Evolutionary conservation across 2,113 vertebrate genomes (phyloP).

Genomic region (Scophthalmus maximus): DNA sequence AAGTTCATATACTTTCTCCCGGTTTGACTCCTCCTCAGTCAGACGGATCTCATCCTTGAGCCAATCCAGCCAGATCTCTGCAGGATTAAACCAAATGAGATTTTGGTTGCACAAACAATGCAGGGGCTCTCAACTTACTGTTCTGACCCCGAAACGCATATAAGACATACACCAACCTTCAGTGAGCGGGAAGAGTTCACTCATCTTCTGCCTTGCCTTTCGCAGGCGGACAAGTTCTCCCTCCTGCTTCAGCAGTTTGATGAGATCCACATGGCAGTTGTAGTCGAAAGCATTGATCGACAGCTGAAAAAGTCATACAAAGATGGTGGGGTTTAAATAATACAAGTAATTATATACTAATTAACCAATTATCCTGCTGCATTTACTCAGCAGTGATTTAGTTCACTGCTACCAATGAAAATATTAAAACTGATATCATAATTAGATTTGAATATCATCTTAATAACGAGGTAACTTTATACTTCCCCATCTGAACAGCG

Average conservation of each 20-base stretch:
- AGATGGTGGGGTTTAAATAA: not conserved
- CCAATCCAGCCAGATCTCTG: slow-evolving; percentile 99
- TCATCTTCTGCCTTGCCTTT: slow-evolving; percentile 95
- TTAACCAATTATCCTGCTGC: not conserved
- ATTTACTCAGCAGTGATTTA: not conserved
- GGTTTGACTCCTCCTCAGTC: slow-evolving; percentile 84
- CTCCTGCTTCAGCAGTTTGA: slow-evolving; percentile 93
- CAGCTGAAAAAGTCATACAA: slow-evolving; percentile 79
- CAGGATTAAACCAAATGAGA: slow-evolving; percentile 6
- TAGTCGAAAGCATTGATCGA: slow-evolving; percentile 97
- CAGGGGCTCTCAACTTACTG: not conserved
- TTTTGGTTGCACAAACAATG: slow-evolving; percentile 14
- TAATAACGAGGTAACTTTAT: no score
- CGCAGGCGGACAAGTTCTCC: slow-evolving; percentile 89
- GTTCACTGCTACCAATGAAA: not conserved
- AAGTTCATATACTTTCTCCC: slow-evolving; percentile 92
- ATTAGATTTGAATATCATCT: no score
- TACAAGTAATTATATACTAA: not conserved
- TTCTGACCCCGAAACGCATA: not conserved
- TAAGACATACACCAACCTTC: slow-evolving; percentile 86
- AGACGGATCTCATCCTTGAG: slow-evolving; percentile 94
- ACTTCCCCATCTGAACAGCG: no score
- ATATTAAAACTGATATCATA: not conserved
- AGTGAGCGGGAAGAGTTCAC: slow-evolving; percentile 94
- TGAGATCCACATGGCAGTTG: slow-evolving; percentile 96